Evolutionary conservation across 2,797 vertebrate species (phyloP), one percentile per base, ranked within the genome.

Genomic region (Enteromius unitaeniatus): DNA sequence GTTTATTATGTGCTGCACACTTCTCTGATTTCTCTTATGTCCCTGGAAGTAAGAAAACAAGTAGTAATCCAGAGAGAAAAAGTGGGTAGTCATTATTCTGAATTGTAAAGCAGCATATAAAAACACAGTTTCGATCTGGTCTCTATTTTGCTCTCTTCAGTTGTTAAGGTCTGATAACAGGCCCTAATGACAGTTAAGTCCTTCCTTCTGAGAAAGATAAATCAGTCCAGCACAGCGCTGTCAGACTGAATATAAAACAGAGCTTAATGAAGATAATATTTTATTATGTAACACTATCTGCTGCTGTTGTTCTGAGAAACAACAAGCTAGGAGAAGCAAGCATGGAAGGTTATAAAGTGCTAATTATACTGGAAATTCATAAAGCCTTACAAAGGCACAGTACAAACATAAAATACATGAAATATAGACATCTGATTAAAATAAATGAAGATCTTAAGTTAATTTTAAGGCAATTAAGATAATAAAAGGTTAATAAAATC

Each of bases 191-290:
- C 78, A 42, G 67, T 73, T 58, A 83, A 79, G 40, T 67, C 78
- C 70, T 65, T 84, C 37, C 21, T 28, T 75, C 73, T 86, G 47
- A 58, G 28, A 75, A 37, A 79, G 76, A 89, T 80, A 85, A 85
- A 85, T 87, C 74, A 85, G 85, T 84, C 28, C 51, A 69, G 49
- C 34, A 55, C 49, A 67, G n/a, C 19, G 6, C 55, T 69, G 64
- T 84, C 64, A 78, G 81, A 68, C 51, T 75, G 60, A 80, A 51
- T 80, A 81, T 82, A 78, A 86, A 84, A 55, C 55, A 23, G 62
- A 31, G 47, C 40, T 78, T 85, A 85, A 86, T 19, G 73, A 78
- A 79, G 23, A 82, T 60, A 72, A 75, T 87, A 81, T 79, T 79
- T 83, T 34, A 82, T 69, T 78, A 83, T 42, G 60, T 14, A 42